A percentile compares a stretch with the other conserved stretches of the same genome.
These are phyloP conservation scores for Tenthredo mesomela DNA, from an alignment of 2,888 invertebrate species.

Conservation along the genomic window DNA sequence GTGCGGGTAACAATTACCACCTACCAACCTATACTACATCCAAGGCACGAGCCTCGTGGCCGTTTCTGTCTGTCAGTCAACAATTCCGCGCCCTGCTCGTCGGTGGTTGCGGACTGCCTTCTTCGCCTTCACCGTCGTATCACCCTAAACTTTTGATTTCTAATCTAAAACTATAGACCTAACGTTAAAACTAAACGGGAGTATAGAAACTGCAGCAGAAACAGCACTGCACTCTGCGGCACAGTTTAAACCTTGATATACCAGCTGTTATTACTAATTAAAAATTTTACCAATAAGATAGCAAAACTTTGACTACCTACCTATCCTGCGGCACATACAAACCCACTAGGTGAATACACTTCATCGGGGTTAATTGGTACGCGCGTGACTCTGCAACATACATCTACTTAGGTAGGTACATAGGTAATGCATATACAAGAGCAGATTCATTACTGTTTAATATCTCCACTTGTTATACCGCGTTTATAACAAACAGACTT, in stretches of 20 bases:
- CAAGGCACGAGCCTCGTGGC: slow-evolving; percentile 4
- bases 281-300: background rate
- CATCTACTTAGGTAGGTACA: too few species aligned
- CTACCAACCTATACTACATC: background rate
- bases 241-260: background rate
- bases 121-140: background rate
- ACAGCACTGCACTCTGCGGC: too few species aligned
- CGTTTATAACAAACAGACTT: too few species aligned
- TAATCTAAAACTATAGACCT: background rate
- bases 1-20: slow-evolving; percentile 43
- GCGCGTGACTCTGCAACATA: background rate
- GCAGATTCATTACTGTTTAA: background rate
- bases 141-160: background rate
- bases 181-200: background rate
- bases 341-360: background rate
- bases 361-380: background rate
- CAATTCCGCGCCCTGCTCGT: slow-evolving; percentile 40
- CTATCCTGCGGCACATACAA: background rate
- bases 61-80: slow-evolving; percentile 44
- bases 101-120: background rate
- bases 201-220: too few species aligned
- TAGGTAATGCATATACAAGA: background rate
- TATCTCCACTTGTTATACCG: background rate
- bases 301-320: background rate
- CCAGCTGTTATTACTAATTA: background rate